phyloP scores from a whole-genome alignment of 2,113 vertebrate species.

The Trochalopteron elliotii region DNA sequence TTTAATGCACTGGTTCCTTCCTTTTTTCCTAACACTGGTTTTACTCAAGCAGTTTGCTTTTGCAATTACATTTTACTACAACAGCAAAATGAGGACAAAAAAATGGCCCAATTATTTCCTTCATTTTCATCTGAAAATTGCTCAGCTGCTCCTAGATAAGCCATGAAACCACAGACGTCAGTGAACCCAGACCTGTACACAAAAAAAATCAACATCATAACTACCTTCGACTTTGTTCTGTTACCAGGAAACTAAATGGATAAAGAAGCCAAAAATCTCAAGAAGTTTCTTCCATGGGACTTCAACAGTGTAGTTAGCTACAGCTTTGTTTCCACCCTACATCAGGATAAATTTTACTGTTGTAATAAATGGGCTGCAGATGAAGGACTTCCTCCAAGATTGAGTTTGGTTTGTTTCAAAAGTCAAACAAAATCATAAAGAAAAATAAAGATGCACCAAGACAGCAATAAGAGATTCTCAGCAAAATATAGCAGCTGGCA shows the following conservation, averaged over 20 bases:
- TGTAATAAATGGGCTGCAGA: background rate
- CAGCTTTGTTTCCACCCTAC: background rate
- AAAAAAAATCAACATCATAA: background rate
- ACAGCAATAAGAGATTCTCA: background rate
- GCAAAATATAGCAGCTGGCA: background rate
- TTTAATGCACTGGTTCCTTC: conserved; percentile 51
- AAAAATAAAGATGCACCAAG: background rate
- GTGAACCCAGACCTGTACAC: background rate
- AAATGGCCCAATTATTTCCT: conserved; percentile 17
- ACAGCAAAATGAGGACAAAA: background rate
- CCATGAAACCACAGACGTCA: background rate
- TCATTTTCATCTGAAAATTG: conserved; percentile 35
- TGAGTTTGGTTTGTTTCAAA: background rate
- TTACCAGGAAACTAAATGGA: background rate
- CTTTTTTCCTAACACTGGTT: conserved; percentile 38
- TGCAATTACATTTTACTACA: conserved; percentile 30
- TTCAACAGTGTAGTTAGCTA: background rate
- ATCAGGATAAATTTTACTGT: background rate
- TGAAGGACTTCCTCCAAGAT: background rate
- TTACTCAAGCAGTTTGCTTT: conserved; percentile 24
- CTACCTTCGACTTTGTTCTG: background rate
- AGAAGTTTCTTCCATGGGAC: background rate
- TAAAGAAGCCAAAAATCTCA: background rate
- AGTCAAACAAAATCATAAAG: background rate
- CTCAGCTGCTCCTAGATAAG: background rate